Conservation (phyloP, 2,113 vertebrate genomes). For the Colistium nudipinnis region DNA sequence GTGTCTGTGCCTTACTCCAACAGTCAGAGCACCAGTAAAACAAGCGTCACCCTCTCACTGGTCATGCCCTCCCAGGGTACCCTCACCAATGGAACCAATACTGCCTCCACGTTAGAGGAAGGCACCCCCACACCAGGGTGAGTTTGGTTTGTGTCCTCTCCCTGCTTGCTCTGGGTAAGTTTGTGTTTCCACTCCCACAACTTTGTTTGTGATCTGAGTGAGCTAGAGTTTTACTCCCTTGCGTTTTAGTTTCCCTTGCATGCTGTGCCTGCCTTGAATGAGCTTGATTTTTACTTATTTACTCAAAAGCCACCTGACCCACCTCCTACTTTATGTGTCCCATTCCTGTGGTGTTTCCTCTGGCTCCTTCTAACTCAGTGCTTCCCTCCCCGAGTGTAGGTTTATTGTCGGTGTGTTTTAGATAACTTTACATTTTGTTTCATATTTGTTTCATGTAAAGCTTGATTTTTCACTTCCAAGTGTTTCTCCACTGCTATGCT, state of each 20-base stretch:
- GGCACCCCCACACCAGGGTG: constrained; percentile 89
- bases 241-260: too few relatives aligned
- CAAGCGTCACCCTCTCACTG: constrained; percentile 95
- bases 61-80: constrained; percentile 97
- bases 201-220: too few relatives aligned
- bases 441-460: constrained; percentile 38
- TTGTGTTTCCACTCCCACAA: neutral
- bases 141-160: neutral
- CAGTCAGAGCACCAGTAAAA: constrained; percentile 96
- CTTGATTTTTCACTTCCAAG: constrained; percentile 29
- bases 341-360: too few relatives aligned
- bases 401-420: constrained; percentile 37
- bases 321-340: too few relatives aligned
- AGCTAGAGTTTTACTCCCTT: too few relatives aligned
- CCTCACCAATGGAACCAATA: constrained; percentile 96
- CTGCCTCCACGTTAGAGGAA: constrained; percentile 92
- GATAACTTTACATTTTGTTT: constrained; percentile 30
- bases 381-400: constrained; percentile 6
- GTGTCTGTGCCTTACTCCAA: constrained; percentile 97
- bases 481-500: constrained; percentile 24
- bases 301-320: too few relatives aligned
- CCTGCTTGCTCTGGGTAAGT: constrained; percentile 32
- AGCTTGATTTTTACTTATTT: too few relatives aligned
- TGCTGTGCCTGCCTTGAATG: too few relatives aligned
- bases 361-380: too few relatives aligned